These are phyloP conservation scores for Tragelaphus imberbis DNA, from an alignment of 2,113 vertebrate species.

Conservation along the genomic window DNA sequence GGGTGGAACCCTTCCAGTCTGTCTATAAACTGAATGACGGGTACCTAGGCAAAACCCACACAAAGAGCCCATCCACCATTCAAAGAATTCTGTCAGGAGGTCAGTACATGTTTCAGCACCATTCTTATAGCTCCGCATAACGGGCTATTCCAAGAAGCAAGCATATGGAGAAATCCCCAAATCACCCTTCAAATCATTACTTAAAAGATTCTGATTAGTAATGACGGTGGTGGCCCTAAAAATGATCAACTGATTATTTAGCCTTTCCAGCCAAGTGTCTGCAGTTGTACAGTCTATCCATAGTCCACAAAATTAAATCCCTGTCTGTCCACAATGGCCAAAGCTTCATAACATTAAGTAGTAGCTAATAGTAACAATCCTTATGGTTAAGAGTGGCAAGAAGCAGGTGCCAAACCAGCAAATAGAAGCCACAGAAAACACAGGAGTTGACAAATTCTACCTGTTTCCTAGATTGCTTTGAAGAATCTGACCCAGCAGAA, in stretches of 20 bases:
- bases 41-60: neutral
- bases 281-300: neutral
- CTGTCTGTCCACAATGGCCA: conserved; percentile 21
- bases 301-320: conserved; percentile 36
- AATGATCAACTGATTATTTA: conserved; percentile 3
- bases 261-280: neutral
- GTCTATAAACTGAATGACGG: neutral
- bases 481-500: neutral
- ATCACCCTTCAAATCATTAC: neutral
- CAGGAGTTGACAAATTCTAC: neutral
- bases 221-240: neutral
- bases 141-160: neutral
- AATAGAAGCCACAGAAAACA: neutral
- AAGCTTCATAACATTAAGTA: conserved; percentile 7
- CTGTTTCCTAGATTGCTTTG: conserved; percentile 17
- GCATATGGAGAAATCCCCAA: neutral
- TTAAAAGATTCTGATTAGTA: neutral
- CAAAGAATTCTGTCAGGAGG: neutral
- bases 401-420: conserved; percentile 9
- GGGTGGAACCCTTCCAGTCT: conserved; percentile 4
- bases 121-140: neutral
- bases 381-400: conserved; percentile 32
- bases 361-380: neutral
- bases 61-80: neutral
- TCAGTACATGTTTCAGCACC: neutral